Base-by-base conservation (phyloP, 2,888 invertebrate species). In the Sycophila texana region DNA sequence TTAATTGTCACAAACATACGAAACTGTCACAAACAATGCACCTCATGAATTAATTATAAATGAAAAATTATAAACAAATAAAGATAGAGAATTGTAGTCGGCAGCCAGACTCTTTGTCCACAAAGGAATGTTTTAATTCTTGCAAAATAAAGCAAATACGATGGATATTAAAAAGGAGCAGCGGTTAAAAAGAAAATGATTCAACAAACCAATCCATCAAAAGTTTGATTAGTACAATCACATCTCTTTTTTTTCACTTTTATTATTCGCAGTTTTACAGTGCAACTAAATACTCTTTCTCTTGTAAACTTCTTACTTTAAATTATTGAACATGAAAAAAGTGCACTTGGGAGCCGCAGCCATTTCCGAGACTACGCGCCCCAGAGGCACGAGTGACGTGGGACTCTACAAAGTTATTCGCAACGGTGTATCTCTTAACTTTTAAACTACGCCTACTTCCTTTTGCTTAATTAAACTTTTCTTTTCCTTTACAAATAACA, bases 51-150 rank as follows among this genome's bases (percentile, higher is more conserved):
- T 39, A 39, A 39, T 82, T 78, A 81, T 77, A 79, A 71, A 77
- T 76, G 55, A 70, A 77, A 73, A 76, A 70, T 74, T 77, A 70
- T 80, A 80, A 73, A 68, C 66, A 75, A 80, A 70, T 76, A 77
- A 74, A 70, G 55, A 72, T 82, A 80, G 77, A 72, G 72, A 81
- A 74, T 74, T 60, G 65, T 77, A 77, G 70, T 77, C 39, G 71
- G 57, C 70, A 66, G 58, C 66, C 61, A 76, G 72, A 74, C 70
- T 77, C 58, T 75, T 79, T 82, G 72, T 81, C 60, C 74, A 74
- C 77, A 71, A 71, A 74, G 79, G 74, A 79, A 77, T 82, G 76
- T 81, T 81, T 81, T 51, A 76, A 80, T 79, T 81, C 74, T 81
- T 77, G 74, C 71, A 81, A 77, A 76, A 79, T 81, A 74, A 77